Evolutionary conservation across 2,113 vertebrate species (phyloP).

Genomic region (Cinclus mexicanus): DNA sequence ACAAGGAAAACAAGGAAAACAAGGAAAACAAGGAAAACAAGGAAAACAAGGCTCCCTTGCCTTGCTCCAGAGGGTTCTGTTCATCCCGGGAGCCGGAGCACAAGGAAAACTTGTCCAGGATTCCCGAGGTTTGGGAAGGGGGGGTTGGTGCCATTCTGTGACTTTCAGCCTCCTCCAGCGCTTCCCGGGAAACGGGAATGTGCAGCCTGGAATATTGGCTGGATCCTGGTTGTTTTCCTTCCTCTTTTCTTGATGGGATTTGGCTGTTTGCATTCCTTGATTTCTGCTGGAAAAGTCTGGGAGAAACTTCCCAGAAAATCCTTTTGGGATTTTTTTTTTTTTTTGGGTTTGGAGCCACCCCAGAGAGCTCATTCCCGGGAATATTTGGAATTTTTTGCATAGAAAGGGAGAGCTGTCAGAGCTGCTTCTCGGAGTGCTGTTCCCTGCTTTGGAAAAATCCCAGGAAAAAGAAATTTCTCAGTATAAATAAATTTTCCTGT

Average conservation of each 20-base stretch:
- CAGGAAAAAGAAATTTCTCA: not conserved
- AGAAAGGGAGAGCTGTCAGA: not conserved
- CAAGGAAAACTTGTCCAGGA: not conserved
- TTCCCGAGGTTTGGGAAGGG: not conserved
- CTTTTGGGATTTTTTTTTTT: not conserved
- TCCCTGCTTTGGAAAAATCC: not conserved
- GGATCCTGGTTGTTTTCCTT: not conserved
- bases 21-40: not conserved
- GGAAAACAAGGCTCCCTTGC: not conserved
- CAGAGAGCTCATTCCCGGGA: accelerated
- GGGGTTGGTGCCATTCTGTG: not conserved
- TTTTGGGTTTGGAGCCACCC: not conserved
- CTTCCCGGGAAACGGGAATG: not conserved
- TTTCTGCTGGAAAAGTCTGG: not conserved
- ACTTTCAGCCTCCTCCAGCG: not conserved
- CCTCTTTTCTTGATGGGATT: accelerated
- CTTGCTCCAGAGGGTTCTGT: not conserved
- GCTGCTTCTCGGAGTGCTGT: accelerated
- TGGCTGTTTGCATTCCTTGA: not conserved
- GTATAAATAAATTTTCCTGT: not conserved
- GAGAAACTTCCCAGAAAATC: not conserved
- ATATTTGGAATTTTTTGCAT: not conserved
- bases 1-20: not conserved
- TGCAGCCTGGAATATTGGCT: not conserved
- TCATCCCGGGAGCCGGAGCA: not conserved